A percentile compares a stretch with the other conserved stretches of the same genome.
These are phyloP conservation scores for Sphaerodactylus townsendi DNA, from an alignment of 2,113 vertebrate species.

Conservation along the genomic window DNA sequence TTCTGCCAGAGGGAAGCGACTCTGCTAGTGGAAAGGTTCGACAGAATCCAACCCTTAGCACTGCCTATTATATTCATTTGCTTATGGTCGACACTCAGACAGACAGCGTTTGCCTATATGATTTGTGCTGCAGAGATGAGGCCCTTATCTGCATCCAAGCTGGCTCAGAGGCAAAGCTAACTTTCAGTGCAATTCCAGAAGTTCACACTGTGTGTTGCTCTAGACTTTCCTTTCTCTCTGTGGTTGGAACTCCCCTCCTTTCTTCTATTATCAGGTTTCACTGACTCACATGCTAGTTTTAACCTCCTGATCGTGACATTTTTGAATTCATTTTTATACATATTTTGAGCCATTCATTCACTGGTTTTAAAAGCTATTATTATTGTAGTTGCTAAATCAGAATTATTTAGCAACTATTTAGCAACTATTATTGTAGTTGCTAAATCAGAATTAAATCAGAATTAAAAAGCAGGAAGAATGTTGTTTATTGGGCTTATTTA, in stretches of 20 bases:
- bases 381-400: background rate
- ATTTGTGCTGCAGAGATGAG: background rate
- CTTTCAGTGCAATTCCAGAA: background rate
- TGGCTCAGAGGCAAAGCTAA: background rate
- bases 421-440: background rate
- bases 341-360: background rate
- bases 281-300: background rate
- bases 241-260: background rate
- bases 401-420: too few species aligned
- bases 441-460: too few species aligned
- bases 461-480: background rate
- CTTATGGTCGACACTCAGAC: too few species aligned
- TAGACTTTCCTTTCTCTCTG: background rate
- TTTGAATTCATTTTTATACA: background rate
- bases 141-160: too few species aligned
- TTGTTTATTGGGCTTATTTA: background rate
- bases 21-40: too few species aligned
- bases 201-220: background rate
- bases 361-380: background rate
- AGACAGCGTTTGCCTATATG: too few species aligned
- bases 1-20: too few species aligned
- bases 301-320: background rate
- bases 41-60: too few species aligned
- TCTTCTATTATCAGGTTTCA: background rate
- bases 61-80: too few species aligned